Evolutionary conservation across 2,797 vertebrate species (phyloP).

Genomic region (Odontamblyopus rebecca): DNA sequence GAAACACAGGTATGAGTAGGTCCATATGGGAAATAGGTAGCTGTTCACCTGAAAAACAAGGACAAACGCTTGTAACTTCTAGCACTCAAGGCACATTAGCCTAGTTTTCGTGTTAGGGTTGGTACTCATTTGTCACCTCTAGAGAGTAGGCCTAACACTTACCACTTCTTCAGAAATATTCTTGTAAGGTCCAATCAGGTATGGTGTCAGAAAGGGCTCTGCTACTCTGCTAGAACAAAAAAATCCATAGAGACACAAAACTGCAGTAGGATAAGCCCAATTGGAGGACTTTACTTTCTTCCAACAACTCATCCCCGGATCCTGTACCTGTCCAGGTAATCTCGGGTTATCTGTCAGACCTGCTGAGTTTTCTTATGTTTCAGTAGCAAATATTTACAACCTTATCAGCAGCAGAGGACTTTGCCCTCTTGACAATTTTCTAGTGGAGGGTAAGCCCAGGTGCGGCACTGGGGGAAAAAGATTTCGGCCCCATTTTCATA

Average conservation of each 20-base stretch:
- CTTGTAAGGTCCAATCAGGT: constrained; percentile 77
- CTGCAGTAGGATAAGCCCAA: constrained; percentile 70
- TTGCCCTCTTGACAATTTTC: constrained; percentile 9
- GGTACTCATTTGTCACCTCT: too few species aligned
- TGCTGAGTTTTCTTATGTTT: not conserved
- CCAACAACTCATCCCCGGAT: constrained; percentile 45
- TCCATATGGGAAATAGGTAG: constrained; percentile 80
- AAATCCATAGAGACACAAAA: constrained; percentile 77
- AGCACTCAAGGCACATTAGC: not conserved
- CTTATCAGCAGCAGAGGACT: constrained; percentile 60
- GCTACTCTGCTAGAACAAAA: constrained; percentile 76
- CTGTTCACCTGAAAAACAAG: constrained; percentile 68
- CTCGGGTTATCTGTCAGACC: not conserved
- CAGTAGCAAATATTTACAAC: constrained; percentile 36
- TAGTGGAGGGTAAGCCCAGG: too few species aligned
- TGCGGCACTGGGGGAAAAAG: too few species aligned
- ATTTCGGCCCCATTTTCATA: too few species aligned
- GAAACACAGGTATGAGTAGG: constrained; percentile 76
- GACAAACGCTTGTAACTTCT: not conserved
- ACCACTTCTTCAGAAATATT: constrained; percentile 79
- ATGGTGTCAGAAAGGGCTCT: constrained; percentile 79
- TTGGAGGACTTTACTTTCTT: constrained; percentile 39
- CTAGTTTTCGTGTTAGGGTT: too few species aligned
- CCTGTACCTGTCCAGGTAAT: not conserved
- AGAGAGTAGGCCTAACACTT: constrained; percentile 23